Base-by-base conservation (phyloP, 2,797 vertebrate genomes). In the Xenopus petersii region DNA sequence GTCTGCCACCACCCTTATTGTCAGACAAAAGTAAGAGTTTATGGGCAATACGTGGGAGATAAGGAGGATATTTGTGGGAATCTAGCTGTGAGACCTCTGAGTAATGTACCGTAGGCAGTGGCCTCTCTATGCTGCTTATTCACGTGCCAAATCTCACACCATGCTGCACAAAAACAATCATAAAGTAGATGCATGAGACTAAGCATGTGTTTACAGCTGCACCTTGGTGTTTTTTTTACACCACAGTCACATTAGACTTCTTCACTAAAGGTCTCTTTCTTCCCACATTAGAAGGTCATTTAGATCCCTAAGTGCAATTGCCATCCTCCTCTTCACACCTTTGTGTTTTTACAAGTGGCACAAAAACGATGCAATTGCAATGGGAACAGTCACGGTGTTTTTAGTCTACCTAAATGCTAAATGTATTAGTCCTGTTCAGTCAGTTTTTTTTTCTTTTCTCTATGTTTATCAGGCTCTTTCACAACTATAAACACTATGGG, bases 161-260 rank as follows among this genome's bases (percentile, higher is more conserved):
- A 47, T 24, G 0, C 17, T 24, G 58, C 58, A 60, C 36, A 66
- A 15, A 24, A 26, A 48, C 61, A 48, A 24, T 65, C 4, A 61
- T 12, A 79, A 70, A 81, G 82, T 84, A 86, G 74, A 84, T 85
- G 85, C 81, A 81, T 36, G 82, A 63, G 85, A 81, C 84, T 80
- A 1, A 36, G 58, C 8, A 64, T 82, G 87, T 85, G 86, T 88
- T 83, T 84, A 83, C 87, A 88, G 85, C 86, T 86, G 86, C 87
- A 85, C 83, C 71, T 84, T 81, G 64, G 51, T 83, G 85, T 85
- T 86, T 82, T 2, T 79, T 81, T 79, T 74, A 75, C 42, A 79
- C 66, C 80, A 75, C 75, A 74, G 24, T 2, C 49, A 82, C 64
- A 83, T 74, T 49, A 70, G 71, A 71, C 66, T 73, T 80, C 30